Percentiles rank a stretch among this genome's conserved stretches.
phyloP scores from a whole-genome alignment of 2,888 invertebrate genomes.

The Zhuqinia jingwanae region DNA sequence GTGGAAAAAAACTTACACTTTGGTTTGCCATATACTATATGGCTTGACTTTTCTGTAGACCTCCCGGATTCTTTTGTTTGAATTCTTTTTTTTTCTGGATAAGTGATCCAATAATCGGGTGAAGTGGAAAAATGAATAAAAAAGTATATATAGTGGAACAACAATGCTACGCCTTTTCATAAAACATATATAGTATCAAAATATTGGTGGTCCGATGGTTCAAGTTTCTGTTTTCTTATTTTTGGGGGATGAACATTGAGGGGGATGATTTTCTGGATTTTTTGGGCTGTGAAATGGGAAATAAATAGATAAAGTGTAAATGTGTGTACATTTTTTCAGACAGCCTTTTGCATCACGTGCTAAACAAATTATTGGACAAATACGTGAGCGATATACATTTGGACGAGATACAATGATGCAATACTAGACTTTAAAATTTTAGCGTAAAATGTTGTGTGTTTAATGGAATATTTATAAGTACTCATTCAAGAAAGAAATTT shows the following conservation, averaged over 20 bases:
- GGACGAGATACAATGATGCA: no score
- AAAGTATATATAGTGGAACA: background rate
- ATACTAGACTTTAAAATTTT: no score
- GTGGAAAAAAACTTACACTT: background rate
- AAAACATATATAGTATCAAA: no score
- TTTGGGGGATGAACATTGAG: background rate
- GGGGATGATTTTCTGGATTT: slow-evolving; percentile 1
- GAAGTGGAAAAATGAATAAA: background rate
- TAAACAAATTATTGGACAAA: slow-evolving; percentile 24
- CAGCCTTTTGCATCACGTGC: slow-evolving; percentile 26
- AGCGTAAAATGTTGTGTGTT: no score
- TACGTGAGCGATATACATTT: no score
- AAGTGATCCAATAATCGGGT: slow-evolving; percentile 12
- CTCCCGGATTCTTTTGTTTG: background rate
- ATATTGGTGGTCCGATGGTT: background rate
- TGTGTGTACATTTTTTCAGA: background rate
- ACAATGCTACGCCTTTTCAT: background rate
- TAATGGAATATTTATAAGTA: no score
- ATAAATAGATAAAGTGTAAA: background rate
- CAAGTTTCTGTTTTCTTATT: slow-evolving; percentile 18
- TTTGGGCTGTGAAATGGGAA: background rate
- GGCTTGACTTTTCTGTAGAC: background rate
- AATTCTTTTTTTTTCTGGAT: background rate
- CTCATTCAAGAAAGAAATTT: no score
- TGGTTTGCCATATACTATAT: background rate